Percentiles rank a stretch among this genome's conserved stretches.
Evolutionary conservation across 2,888 invertebrate species (phyloP).

Genomic region (Xanthorhoe designata): DNA sequence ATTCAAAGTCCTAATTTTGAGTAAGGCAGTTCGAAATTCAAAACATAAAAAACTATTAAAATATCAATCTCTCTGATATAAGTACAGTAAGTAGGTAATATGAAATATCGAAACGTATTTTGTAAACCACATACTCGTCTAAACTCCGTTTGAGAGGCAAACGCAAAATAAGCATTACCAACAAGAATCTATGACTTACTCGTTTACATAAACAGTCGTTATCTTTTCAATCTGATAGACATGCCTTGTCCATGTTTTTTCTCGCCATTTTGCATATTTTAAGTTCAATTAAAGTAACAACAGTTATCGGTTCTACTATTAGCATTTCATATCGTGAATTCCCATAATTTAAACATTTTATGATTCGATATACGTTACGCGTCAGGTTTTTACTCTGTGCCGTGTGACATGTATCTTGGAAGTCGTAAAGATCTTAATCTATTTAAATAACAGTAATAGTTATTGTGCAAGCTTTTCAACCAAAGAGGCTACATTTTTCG

Average conservation of each 20-base stretch:
- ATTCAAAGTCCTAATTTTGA: too few species aligned
- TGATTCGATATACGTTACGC: constrained; percentile 16
- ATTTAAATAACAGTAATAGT: neutral
- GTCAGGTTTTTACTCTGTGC: neutral
- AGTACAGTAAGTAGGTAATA: too few species aligned
- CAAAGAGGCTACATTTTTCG: too few species aligned
- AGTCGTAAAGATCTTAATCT: constrained; percentile 4
- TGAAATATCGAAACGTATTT: too few species aligned
- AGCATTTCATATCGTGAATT: constrained; percentile 39
- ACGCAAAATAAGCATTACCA: neutral
- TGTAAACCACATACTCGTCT: too few species aligned
- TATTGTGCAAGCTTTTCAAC: neutral
- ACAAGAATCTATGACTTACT: neutral
- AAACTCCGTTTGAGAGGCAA: too few species aligned
- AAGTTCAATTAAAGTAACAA: constrained; percentile 34
- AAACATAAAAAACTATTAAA: too few species aligned
- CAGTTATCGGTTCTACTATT: constrained; percentile 35
- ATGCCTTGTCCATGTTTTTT: constrained; percentile 26
- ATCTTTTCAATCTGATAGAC: constrained; percentile 25
- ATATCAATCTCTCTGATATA: too few species aligned
- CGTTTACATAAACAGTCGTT: constrained; percentile 23
- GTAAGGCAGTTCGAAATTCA: too few species aligned
- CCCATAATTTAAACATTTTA: constrained; percentile 38
- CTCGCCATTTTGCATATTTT: constrained; percentile 36
- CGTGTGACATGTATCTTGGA: neutral